A percentile compares a stretch with the other conserved stretches of the same genome.
These are phyloP conservation scores for Dipodomys stephensi DNA, from an alignment of 2,113 vertebrate species.

Conservation along the genomic window DNA sequence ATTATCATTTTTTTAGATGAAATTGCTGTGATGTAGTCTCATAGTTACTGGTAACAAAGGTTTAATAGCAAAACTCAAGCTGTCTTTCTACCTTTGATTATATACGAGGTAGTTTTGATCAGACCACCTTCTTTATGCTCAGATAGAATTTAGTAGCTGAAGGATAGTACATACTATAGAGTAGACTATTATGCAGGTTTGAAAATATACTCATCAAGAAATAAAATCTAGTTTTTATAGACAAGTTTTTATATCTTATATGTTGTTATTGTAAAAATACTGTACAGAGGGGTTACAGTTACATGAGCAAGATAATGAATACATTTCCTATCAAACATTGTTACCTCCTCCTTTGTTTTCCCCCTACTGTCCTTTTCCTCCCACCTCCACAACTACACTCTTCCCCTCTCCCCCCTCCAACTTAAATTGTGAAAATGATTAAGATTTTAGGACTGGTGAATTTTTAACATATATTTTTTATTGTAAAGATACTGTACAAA, in stretches of 20 bases:
- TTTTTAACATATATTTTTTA: not conserved
- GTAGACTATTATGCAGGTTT: not conserved
- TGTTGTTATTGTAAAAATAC: no score
- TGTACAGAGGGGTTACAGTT: no score
- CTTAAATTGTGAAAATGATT: no score
- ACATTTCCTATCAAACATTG: no score
- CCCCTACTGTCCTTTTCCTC: no score
- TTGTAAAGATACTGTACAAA: no score
- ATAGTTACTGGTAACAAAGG: no score
- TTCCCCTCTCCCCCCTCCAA: no score
- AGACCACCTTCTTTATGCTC: not conserved
- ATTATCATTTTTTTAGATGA: not conserved
- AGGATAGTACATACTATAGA: not conserved
- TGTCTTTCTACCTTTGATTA: not conserved
- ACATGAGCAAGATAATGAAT: no score
- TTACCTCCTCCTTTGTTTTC: no score
- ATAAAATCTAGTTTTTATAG: not conserved
- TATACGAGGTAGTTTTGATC: not conserved
- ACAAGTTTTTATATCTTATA: not conserved
- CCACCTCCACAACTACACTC: no score
- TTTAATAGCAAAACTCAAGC: not conserved
- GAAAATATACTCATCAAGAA: not conserved
- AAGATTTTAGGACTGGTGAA: not conserved
- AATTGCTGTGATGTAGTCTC: no score
- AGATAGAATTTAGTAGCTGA: not conserved